phyloP scores from a whole-genome alignment of 2,113 vertebrate genomes.

The Coracopsis vasa region DNA sequence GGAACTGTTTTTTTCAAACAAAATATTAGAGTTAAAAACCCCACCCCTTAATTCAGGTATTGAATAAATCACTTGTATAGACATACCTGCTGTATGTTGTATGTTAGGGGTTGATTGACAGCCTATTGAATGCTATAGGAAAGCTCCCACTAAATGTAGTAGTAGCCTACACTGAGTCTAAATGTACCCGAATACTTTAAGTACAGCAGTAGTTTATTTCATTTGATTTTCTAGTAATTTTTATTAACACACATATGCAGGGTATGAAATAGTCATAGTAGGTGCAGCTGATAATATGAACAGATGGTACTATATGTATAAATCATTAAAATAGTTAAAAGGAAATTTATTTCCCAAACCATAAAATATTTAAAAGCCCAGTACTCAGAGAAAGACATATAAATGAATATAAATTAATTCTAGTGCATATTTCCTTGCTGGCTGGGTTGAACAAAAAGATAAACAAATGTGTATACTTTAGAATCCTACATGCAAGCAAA shows the following conservation, averaged over 20 bases:
- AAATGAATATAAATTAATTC: background rate
- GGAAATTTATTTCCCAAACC: background rate
- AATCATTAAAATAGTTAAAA: background rate
- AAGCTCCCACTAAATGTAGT: background rate
- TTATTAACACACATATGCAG: background rate
- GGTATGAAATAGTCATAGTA: background rate
- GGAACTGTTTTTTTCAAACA: background rate
- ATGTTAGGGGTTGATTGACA: background rate
- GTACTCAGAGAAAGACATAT: background rate
- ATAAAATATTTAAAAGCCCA: background rate
- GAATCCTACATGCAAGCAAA: background rate
- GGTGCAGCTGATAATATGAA: background rate
- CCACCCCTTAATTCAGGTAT: background rate
- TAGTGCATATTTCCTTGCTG: background rate
- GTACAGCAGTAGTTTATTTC: background rate
- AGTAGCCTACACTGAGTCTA: background rate
- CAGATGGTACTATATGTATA: background rate
- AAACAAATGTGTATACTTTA: background rate
- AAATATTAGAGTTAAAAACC: background rate
- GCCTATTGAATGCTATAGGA: background rate
- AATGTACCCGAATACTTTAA: background rate
- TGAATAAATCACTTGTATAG: background rate
- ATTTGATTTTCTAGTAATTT: conserved; percentile 24
- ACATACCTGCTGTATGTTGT: background rate
- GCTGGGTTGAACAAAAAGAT: background rate